A percentile compares a stretch with the other conserved stretches of the same genome.
phyloP scores from a whole-genome alignment of 92 coral and sea anemone species.

The Umimayanthus kanabou region DNA sequence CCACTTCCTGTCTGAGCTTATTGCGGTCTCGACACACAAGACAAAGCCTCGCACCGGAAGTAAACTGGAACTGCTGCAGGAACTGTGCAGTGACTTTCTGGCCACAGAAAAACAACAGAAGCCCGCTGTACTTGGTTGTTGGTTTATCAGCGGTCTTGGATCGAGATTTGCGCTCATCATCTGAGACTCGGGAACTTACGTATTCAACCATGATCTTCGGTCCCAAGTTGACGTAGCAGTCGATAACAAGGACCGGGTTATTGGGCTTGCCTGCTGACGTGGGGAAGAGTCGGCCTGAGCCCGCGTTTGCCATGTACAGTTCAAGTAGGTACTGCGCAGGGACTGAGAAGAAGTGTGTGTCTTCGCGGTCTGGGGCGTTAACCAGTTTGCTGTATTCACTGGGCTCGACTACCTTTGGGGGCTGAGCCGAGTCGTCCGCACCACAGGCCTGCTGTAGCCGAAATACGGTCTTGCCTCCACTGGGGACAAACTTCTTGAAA shows the following conservation, averaged over 20 bases:
- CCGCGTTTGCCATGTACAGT: constrained; percentile 79
- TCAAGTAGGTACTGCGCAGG: constrained; percentile 96
- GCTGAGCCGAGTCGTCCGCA: constrained; percentile 54
- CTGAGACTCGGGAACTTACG: constrained; percentile 59
- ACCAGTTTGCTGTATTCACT: constrained; percentile 68
- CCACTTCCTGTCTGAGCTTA: constrained; percentile 94
- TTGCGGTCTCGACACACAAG: constrained; percentile 95
- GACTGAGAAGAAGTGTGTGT: constrained; percentile 76
- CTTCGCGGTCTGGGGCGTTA: constrained; percentile 92
- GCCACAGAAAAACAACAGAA: constrained; percentile 76
- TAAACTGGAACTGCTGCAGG: constrained; percentile 83
- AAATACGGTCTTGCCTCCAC: constrained; percentile 68
- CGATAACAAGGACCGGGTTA: constrained; percentile 78
- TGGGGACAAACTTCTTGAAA: constrained; percentile 77
- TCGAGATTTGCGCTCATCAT: constrained; percentile 57
- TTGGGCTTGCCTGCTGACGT: constrained; percentile 76
- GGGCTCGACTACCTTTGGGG: constrained; percentile 34
- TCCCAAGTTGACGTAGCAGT: constrained; percentile 91
- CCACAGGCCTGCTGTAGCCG: constrained; percentile 63
- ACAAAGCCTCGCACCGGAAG: constrained; percentile 91
- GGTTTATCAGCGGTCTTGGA: constrained; percentile 56
- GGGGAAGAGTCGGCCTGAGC: constrained; percentile 82
- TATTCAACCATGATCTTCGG: constrained; percentile 85
- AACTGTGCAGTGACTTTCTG: constrained; percentile 77
- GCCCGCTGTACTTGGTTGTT: constrained; percentile 81